Evolutionary conservation across 2,797 vertebrate genomes (phyloP), one percentile per base, ranked within the genome.

Genomic region (Lithobates pipiens): DNA sequence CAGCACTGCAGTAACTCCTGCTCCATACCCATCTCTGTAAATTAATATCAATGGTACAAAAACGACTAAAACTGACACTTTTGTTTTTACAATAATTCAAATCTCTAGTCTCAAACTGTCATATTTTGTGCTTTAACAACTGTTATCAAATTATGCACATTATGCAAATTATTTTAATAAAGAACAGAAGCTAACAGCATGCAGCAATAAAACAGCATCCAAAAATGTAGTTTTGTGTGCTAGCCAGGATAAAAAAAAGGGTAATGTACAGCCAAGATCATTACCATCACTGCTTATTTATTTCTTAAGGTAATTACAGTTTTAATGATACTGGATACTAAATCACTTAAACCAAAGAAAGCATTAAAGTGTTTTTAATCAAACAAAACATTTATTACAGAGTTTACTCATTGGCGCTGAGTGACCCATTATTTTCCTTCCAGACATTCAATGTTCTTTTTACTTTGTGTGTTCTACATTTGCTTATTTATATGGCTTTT

Each of bases 181-280:
- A 68, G 81, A 83, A 75, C 72, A 83, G 81, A 83, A 29, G 61
- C 67, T 50, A 83, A 82, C 73, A 68, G 81, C 81, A 76, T 76
- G 81, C 50, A 54, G 72, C 61, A 36, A 83, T 83, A 76, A 65
- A 75, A 34, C 73, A 34, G 61, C 72, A 68, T 68, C 81, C 81
- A 83, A 83, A 54, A 36, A 50, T 50, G 42, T 76, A 76, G 61
- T 69, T 76, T 76, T 75, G 71, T 83, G 27, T 23, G 54, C 68
- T 69, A 42, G 81, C 71, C 81, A 83, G 57, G 57, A 82, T 44
- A 44, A 46, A 82, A 39, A 34, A 83, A 50, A 15, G 61, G 32
- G 61, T 76, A 68, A 76, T 46, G 27, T 25, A 25, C 73, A 44
- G 81, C 81, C 81, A 83, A 76, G 57, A 73, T 46, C 63, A 83